Base-by-base conservation (phyloP, 2,113 vertebrate genomes). In the Nymphicus hollandicus region DNA sequence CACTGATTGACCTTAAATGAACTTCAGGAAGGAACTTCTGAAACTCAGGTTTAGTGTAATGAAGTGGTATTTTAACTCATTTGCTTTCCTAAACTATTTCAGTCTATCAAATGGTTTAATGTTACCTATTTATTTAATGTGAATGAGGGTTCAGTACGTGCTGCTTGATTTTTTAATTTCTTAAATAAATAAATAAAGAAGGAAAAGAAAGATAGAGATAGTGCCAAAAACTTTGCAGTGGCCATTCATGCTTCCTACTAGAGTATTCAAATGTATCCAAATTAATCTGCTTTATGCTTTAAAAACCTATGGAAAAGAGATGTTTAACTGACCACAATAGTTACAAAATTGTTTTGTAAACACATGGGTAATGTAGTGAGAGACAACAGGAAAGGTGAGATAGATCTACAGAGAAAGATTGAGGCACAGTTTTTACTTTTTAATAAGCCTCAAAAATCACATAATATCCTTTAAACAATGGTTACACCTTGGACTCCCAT, bases 361-460 rank as follows among this genome's bases (percentile, higher is more conserved):
- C 68, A 44, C 4, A 10, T 8, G 5, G 8, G 46, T 18, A 46
- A 3, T 39, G 11, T 13, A 5, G 12, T 19, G 9, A 81, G 70
- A 94, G 56, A 92, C 41, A 87, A 72, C 35, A 39, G 9, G 11
- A 90, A 71, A 94, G 10, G 33, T 83, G 79, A 72, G 33, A 60
- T 28, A 56, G 35, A 90, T 35, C 39, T 74, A 28, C 17, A 66
- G 18, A 81, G n/a, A 63, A 94, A 52, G 44, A 79, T 24, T 41
- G 56, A 95, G 94, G 89, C 76, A 66, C 5, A 55, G 46, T 41
- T 81, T 71, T 81, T 79, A 71, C 27, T 65, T 96, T 95, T 95
- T 96, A 97, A 96, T 93, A 84, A 92, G 83, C 49, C 56, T 93
- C 52, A 94, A 83, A 93, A 97, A 96, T 82, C 93, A 83, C 58